Conservation (phyloP, 2,113 vertebrate genomes). For the Toxotes jaculatrix region DNA sequence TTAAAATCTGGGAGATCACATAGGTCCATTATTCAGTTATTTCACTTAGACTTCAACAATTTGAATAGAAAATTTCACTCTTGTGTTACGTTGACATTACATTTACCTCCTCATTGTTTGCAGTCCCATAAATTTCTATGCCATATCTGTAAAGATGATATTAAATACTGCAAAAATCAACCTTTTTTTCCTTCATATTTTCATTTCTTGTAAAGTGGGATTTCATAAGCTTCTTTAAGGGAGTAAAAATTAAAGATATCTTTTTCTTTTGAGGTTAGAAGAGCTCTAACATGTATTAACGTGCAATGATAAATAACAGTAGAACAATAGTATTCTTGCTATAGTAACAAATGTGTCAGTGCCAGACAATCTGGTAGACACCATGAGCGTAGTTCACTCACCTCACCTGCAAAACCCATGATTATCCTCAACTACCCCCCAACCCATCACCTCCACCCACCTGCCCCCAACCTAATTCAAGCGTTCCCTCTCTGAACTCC, state of each 20-base stretch:
- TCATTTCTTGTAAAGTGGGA: neutral
- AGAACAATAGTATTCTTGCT: conserved; percentile 4
- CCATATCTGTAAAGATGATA: neutral
- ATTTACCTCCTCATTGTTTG: neutral
- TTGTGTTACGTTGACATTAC: neutral
- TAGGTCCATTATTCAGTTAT: neutral
- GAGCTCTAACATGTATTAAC: neutral
- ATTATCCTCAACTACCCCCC: conserved; percentile 37
- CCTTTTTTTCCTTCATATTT: neutral
- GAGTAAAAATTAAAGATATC: neutral
- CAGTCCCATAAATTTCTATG: neutral
- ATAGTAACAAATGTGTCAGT: neutral
- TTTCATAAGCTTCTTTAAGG: conserved; percentile 6
- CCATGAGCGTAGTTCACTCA: conserved; percentile 20
- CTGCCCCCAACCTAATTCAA: conserved; percentile 69
- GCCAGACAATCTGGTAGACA: conserved; percentile 14
- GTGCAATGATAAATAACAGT: neutral
- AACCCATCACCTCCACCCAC: conserved; percentile 20
- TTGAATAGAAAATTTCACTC: conserved; percentile 32
- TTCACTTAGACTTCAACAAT: conserved; percentile 71
- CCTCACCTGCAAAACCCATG: conserved; percentile 51
- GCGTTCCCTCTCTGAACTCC: conserved; percentile 66
- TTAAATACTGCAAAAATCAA: neutral
- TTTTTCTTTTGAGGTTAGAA: conserved; percentile 6
- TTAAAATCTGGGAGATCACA: conserved; percentile 65